These are phyloP conservation scores for Micronycteris hirsuta DNA, from an alignment of 2,113 vertebrate genomes.

Conservation along the genomic window DNA sequence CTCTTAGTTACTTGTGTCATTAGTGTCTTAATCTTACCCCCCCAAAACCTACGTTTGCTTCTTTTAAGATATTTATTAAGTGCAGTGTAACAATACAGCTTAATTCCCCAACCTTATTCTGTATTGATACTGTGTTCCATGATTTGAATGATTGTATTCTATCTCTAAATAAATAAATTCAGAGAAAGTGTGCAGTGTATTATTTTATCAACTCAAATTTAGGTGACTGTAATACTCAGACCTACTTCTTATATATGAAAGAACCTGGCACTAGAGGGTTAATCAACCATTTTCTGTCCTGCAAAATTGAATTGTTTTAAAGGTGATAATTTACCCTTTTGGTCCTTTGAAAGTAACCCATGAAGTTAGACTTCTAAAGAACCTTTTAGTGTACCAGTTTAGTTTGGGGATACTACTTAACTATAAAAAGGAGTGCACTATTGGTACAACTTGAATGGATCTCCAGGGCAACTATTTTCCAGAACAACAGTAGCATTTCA, in stretches of 20 bases:
- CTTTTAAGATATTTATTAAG: slow-evolving; percentile 63
- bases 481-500: neutral
- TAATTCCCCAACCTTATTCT: slow-evolving; percentile 27
- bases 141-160: slow-evolving; percentile 68
- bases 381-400: neutral
- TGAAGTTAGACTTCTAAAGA: neutral
- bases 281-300: neutral
- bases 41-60: slow-evolving; percentile 13
- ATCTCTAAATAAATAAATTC: slow-evolving; percentile 80
- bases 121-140: slow-evolving; percentile 61
- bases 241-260: neutral
- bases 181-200: slow-evolving; percentile 37
- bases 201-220: neutral
- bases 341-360: neutral
- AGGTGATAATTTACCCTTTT: neutral
- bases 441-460: neutral
- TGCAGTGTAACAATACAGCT: slow-evolving; percentile 40
- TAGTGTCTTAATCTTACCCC: slow-evolving; percentile 40
- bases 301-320: neutral
- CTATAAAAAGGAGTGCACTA: neutral
- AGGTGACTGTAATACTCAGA: neutral
- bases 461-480: neutral
- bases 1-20: slow-evolving; percentile 52
- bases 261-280: neutral
- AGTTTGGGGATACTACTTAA: neutral